phyloP scores from a whole-genome alignment of 2,113 vertebrate species.

The Seriola rivoliana region DNA sequence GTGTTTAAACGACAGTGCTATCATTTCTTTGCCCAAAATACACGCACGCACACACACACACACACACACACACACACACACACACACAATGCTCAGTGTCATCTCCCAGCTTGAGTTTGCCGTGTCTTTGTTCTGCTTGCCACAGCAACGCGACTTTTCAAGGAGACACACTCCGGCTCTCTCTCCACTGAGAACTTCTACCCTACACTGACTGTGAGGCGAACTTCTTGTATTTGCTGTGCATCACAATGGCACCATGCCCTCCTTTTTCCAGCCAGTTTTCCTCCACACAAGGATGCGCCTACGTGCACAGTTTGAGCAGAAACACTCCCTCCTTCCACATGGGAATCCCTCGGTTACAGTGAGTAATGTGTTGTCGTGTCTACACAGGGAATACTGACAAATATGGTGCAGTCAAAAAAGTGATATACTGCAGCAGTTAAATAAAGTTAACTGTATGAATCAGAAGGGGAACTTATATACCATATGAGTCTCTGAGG shows the following conservation, averaged over 20 bases:
- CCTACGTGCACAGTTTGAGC: slow-evolving; percentile 19
- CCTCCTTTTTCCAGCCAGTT: slow-evolving; percentile 60
- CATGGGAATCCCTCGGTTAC: slow-evolving; percentile 66
- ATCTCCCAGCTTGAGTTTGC: slow-evolving; percentile 40
- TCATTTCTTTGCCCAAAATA: background rate
- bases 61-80: background rate
- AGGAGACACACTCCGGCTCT: slow-evolving; percentile 50
- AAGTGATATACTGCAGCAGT: slow-evolving; percentile 60
- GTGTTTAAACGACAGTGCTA: background rate
- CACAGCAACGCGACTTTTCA: slow-evolving; percentile 59
- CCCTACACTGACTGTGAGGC: slow-evolving; percentile 26
- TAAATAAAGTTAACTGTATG: slow-evolving; percentile 63
- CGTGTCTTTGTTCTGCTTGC: slow-evolving; percentile 61
- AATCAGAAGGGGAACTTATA: slow-evolving; percentile 30
- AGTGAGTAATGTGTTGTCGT: slow-evolving; percentile 70
- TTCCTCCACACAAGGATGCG: slow-evolving; percentile 33
- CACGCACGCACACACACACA: background rate
- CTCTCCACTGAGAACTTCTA: slow-evolving; percentile 44
- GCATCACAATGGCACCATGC: slow-evolving; percentile 52
- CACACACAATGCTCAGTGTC: slow-evolving; percentile 12
- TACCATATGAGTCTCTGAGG: slow-evolving; percentile 33
- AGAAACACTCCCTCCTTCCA: slow-evolving; percentile 53
- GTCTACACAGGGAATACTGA: slow-evolving; percentile 63
- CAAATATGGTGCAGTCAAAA: slow-evolving; percentile 58
- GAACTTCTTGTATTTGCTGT: slow-evolving; percentile 51